Conservation (phyloP, 2,797 vertebrate genomes). For the Poeciliopsis gracilis region DNA sequence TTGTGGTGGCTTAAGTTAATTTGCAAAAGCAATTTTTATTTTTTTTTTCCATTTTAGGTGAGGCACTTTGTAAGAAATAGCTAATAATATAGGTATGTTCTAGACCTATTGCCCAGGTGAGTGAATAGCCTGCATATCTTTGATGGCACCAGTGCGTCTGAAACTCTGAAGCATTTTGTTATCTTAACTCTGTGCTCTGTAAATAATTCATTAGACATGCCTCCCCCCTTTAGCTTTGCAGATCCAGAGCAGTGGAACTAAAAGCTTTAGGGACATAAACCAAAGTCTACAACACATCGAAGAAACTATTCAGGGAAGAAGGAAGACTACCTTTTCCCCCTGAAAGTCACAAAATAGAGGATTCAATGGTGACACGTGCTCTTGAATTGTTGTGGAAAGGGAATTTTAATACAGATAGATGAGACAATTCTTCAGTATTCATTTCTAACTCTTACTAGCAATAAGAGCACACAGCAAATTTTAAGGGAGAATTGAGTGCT, state of each 20-base stretch:
- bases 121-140: slow-evolving; percentile 24
- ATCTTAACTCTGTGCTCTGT: slow-evolving; percentile 57
- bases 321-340: slow-evolving; percentile 11
- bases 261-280: slow-evolving; percentile 54
- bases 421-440: not conserved
- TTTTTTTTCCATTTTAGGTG: not conserved
- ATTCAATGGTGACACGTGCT: slow-evolving; percentile 17
- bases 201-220: slow-evolving; percentile 67
- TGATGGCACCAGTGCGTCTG: slow-evolving; percentile 51
- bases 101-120: slow-evolving; percentile 19
- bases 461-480: not conserved
- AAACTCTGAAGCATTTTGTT: slow-evolving; percentile 61
- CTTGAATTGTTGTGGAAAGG: not conserved
- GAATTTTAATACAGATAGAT: not conserved
- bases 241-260: slow-evolving; percentile 55
- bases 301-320: slow-evolving; percentile 43
- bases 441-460: not conserved
- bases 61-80: not conserved
- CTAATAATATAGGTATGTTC: not conserved
- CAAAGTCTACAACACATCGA: slow-evolving; percentile 30
- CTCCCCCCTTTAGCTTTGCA: slow-evolving; percentile 28
- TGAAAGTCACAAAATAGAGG: slow-evolving; percentile 21
- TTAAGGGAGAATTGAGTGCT: not conserved
- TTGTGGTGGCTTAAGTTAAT: not conserved
- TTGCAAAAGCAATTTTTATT: not conserved